Percentiles rank a stretch among this genome's conserved stretches.
phyloP scores from a whole-genome alignment of 2,888 invertebrate genomes.

The Abscondita cerata region DNA sequence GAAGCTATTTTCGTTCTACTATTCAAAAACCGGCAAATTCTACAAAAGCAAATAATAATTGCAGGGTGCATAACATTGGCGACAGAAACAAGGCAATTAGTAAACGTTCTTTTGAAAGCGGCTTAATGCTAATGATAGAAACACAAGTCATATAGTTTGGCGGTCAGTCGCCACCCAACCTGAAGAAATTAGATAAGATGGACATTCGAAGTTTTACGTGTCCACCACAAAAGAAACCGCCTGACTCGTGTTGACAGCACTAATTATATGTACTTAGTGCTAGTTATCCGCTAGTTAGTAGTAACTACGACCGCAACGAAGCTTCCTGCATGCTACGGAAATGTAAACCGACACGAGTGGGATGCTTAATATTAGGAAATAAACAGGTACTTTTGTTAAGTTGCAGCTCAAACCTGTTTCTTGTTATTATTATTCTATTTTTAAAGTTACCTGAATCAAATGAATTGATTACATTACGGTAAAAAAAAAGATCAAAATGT shows the following conservation, averaged over 20 bases:
- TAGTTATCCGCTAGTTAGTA: conserved; percentile 42
- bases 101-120: conserved; percentile 38
- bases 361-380: not conserved
- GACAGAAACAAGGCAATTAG: conserved; percentile 39
- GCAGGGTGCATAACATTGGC: conserved; percentile 25
- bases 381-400: not conserved
- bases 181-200: conserved; percentile 31
- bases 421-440: no score
- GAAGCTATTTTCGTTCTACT: no score
- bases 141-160: conserved; percentile 24
- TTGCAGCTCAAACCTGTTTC: no score
- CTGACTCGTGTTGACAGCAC: conserved; percentile 39
- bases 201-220: conserved; percentile 27
- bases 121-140: conserved; percentile 39
- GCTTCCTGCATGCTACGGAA: conserved; percentile 26
- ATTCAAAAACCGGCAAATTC: not conserved
- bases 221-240: conserved; percentile 34
- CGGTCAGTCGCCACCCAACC: conserved; percentile 39
- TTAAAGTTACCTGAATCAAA: no score
- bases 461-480: no score
- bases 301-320: conserved; percentile 20
- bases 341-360: conserved; percentile 11
- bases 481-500: no score
- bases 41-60: conserved; percentile 29
- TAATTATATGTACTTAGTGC: conserved; percentile 40